phyloP scores from a whole-genome alignment of 2,888 invertebrate species.

The Sphinx pinastri region DNA sequence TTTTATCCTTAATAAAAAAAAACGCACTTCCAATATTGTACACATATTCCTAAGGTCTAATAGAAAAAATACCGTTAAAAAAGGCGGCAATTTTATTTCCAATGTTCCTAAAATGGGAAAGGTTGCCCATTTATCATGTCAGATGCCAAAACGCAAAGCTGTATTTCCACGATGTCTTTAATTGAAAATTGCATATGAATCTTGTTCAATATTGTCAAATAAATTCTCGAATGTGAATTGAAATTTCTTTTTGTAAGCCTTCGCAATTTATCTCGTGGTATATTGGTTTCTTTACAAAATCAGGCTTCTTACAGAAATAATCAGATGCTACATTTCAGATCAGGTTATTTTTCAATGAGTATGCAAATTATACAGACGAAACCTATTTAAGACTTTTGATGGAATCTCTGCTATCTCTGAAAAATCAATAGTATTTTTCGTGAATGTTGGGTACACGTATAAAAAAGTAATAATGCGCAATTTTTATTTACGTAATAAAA shows the following conservation, averaged over 20 bases:
- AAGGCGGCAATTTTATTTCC: constrained; percentile 3
- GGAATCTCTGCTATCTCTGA: too few relatives aligned
- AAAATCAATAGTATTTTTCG: too few relatives aligned
- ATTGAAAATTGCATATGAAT: constrained; percentile 12
- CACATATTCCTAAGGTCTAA: not conserved
- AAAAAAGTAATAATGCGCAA: too few relatives aligned
- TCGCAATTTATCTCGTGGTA: not conserved
- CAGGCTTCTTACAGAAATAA: not conserved
- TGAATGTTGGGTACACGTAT: too few relatives aligned
- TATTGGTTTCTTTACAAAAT: not conserved
- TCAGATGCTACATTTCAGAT: not conserved
- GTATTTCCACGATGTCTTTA: constrained; percentile 10
- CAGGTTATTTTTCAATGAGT: not conserved
- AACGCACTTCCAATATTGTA: not conserved
- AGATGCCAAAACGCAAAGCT: constrained; percentile 17
- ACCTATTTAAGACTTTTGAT: too few relatives aligned
- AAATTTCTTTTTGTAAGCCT: constrained; percentile 11
- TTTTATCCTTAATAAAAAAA: not conserved
- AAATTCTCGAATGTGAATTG: constrained; percentile 18
- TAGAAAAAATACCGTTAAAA: constrained; percentile 7
- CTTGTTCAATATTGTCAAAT: constrained; percentile 18
- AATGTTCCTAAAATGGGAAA: constrained; percentile 15
- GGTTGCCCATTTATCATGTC: constrained; percentile 18
- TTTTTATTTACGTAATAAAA: too few relatives aligned
- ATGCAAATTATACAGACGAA: too few relatives aligned